Conservation (phyloP, 2,113 vertebrate species). For the Egretta garzetta region DNA sequence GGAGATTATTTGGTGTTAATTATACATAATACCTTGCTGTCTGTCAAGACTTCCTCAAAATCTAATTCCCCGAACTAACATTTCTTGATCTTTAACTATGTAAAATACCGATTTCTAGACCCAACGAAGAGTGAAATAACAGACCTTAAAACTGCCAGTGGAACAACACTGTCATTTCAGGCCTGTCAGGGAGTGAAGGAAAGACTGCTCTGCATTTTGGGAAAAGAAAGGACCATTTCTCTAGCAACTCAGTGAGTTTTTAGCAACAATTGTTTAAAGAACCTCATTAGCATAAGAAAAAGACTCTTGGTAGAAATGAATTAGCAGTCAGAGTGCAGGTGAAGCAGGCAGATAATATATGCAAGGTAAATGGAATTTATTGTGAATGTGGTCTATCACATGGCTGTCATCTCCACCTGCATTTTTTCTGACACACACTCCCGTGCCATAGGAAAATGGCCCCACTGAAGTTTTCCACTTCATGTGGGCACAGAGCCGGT, state of each 20-base stretch:
- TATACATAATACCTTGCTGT: background rate
- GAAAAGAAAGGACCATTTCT: slow-evolving; percentile 8
- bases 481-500: background rate
- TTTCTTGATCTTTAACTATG: background rate
- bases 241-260: background rate
- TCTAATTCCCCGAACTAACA: background rate
- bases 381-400: background rate
- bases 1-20: background rate
- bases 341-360: slow-evolving; percentile 30
- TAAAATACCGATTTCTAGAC: slow-evolving; percentile 8
- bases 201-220: slow-evolving; percentile 5
- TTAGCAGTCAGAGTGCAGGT: slow-evolving; percentile 38
- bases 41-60: slow-evolving; percentile 4
- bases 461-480: background rate
- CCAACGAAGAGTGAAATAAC: background rate
- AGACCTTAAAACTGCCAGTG: background rate
- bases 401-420: background rate
- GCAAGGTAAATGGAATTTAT: slow-evolving; percentile 23
- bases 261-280: slow-evolving; percentile 55
- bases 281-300: slow-evolving; percentile 56
- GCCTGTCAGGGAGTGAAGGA: background rate
- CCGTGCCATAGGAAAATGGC: background rate
- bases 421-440: background rate
- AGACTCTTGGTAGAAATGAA: slow-evolving; percentile 29
- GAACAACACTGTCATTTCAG: background rate